A percentile compares a stretch with the other conserved stretches of the same genome.
Evolutionary conservation across 2,113 vertebrate species (phyloP).

Genomic region (Phycodurus eques): DNA sequence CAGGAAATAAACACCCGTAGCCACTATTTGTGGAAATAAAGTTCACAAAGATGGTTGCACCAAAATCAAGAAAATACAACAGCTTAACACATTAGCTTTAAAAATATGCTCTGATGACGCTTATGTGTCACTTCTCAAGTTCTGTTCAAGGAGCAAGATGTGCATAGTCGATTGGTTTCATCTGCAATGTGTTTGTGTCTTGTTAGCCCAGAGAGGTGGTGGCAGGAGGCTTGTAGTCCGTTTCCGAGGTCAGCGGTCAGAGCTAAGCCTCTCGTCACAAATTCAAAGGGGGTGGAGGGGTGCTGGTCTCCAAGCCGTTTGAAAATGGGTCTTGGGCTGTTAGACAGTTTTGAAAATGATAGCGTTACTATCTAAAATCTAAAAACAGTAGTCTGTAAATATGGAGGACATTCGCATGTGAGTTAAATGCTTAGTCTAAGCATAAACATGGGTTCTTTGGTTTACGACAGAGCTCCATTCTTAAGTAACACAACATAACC

Average conservation of each 20-base stretch:
- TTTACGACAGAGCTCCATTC: not conserved
- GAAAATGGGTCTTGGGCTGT: too few relatives aligned
- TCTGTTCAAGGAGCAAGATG: too few relatives aligned
- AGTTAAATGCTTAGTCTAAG: not conserved
- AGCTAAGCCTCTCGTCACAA: constrained; percentile 28
- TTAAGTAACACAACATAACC: not conserved
- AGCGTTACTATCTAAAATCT: not conserved
- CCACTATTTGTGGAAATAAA: too few relatives aligned
- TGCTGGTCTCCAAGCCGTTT: constrained; percentile 25
- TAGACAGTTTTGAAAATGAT: not conserved
- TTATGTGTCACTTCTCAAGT: too few relatives aligned
- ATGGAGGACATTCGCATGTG: not conserved
- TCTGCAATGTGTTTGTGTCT: constrained; percentile 15
- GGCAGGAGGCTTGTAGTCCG: constrained; percentile 20
- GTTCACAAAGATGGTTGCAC: too few relatives aligned
- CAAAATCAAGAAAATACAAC: too few relatives aligned
- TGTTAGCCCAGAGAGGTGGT: constrained; percentile 20
- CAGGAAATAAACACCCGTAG: too few relatives aligned
- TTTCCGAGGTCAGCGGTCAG: constrained; percentile 53
- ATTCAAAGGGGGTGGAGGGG: constrained; percentile 4
- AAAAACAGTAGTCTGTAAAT: not conserved
- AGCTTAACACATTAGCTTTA: too few relatives aligned
- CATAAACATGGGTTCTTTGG: not conserved
- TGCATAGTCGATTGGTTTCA: not conserved
- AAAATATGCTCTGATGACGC: too few relatives aligned